Conservation (phyloP, 2,113 vertebrate genomes). For the Chaetops frenatus region DNA sequence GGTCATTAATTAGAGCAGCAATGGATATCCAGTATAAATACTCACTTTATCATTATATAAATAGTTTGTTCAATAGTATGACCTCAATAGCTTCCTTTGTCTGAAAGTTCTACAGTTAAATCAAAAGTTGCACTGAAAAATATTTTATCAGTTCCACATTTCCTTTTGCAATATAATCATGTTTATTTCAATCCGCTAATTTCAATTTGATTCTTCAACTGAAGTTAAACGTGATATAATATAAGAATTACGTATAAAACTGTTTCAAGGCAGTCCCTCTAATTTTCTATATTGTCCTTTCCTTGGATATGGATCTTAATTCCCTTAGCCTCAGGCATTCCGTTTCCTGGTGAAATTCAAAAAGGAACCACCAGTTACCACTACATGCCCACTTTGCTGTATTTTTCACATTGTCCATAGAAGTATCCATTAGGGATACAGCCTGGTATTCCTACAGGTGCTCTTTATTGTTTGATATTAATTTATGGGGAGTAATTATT, state of each 20-base stretch:
- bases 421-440: not conserved
- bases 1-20: not conserved
- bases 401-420: not conserved
- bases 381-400: not conserved
- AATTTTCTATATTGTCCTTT: not conserved
- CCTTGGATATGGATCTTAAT: not conserved
- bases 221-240: not conserved
- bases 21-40: not conserved
- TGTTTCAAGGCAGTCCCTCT: not conserved
- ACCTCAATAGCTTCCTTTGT: not conserved
- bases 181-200: not conserved
- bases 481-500: not conserved
- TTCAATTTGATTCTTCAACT: not conserved
- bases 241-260: not conserved
- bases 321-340: not conserved
- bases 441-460: not conserved
- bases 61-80: not conserved
- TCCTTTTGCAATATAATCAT: not conserved
- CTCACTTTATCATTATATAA: not conserved
- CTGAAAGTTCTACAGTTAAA: not conserved
- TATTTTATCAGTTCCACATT: not conserved
- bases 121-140: not conserved
- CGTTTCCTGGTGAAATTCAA: not conserved
- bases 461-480: not conserved
- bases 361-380: not conserved